Evolutionary conservation across 1,140 invertebrate species (phyloP).

Genomic region (Sinella curviseta): DNA sequence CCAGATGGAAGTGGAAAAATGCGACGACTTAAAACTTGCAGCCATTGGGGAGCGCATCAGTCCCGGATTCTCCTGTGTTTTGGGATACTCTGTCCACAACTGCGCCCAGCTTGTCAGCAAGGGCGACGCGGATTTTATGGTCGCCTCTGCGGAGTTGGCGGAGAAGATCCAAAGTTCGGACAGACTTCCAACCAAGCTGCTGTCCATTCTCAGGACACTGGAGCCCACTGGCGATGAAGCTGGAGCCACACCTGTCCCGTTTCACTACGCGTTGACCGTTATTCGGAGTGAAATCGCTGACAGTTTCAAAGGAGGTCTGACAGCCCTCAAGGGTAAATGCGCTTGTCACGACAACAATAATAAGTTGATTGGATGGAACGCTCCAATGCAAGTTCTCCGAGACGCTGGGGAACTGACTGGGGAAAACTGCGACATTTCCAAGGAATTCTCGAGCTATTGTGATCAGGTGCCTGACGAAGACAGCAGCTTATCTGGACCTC

Average conservation of each 20-base stretch:
- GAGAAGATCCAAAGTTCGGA: conserved; percentile 53
- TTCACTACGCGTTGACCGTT: conserved; percentile 63
- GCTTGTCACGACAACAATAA: conserved; percentile 59
- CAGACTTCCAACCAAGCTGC: conserved; percentile 52
- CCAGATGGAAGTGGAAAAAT: conserved; percentile 65
- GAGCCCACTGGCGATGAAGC: conserved; percentile 54
- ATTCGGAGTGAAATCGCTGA: conserved; percentile 56
- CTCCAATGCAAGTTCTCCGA: conserved; percentile 58
- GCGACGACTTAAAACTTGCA: conserved; percentile 64
- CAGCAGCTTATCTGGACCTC: conserved; percentile 65
- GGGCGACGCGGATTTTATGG: conserved; percentile 64
- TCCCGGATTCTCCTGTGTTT: conserved; percentile 68
- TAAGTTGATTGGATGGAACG: conserved; percentile 57
- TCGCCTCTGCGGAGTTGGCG: conserved; percentile 54
- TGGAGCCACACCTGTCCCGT: too few relatives aligned
- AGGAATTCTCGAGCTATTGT: conserved; percentile 60
- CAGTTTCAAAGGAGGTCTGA: conserved; percentile 52
- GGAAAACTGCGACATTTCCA: conserved; percentile 55
- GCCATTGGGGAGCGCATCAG: conserved; percentile 73
- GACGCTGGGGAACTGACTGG: conserved; percentile 56
- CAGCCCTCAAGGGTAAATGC: conserved; percentile 58
- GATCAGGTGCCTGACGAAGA: too few relatives aligned
- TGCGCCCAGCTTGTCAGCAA: conserved; percentile 69
- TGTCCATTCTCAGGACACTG: conserved; percentile 59
- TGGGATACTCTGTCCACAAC: conserved; percentile 58